These are phyloP conservation scores for Sylvietta virens DNA, from an alignment of 2,113 vertebrate species.

Conservation along the genomic window DNA sequence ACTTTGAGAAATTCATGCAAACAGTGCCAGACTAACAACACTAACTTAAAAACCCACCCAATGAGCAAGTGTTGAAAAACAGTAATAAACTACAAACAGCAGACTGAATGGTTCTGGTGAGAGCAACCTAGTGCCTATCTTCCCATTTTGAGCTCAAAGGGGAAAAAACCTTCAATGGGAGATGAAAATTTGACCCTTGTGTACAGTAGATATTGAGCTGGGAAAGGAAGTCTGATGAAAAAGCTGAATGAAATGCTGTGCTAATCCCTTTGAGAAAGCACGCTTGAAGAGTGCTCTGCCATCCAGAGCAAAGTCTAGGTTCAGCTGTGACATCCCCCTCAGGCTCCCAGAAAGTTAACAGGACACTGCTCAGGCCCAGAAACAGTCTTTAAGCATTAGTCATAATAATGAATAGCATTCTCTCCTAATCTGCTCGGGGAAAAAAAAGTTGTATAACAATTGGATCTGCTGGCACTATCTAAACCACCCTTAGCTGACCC, in stretches of 20 bases:
- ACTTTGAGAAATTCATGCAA: not conserved
- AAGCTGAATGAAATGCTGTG: conserved; percentile 66
- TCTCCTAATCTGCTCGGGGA: conserved; percentile 43
- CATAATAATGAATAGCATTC: conserved; percentile 54
- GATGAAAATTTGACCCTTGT: conserved; percentile 35
- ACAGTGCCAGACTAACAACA: not conserved
- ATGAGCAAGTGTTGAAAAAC: not conserved
- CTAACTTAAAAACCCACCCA: not conserved
- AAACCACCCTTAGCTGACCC: conserved; percentile 31
- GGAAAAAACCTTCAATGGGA: not conserved
- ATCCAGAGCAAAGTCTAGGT: conserved; percentile 61
- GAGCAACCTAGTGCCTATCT: not conserved
- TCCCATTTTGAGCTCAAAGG: not conserved
- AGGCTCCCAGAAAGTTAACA: conserved; percentile 57
- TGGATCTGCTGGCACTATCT: conserved; percentile 16
- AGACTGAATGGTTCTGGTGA: not conserved
- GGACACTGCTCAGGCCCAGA: conserved; percentile 30
- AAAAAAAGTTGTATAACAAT: conserved; percentile 50
- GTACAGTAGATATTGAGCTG: conserved; percentile 47
- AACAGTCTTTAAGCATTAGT: conserved; percentile 63
- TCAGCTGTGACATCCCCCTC: conserved; percentile 60
- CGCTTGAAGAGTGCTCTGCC: conserved; percentile 64
- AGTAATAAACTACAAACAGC: not conserved
- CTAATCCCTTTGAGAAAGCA: conserved; percentile 64
- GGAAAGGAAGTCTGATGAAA: conserved; percentile 51